Evolutionary conservation across 1,140 invertebrate genomes (phyloP).

Genomic region (Chionoecetes opilio): DNA sequence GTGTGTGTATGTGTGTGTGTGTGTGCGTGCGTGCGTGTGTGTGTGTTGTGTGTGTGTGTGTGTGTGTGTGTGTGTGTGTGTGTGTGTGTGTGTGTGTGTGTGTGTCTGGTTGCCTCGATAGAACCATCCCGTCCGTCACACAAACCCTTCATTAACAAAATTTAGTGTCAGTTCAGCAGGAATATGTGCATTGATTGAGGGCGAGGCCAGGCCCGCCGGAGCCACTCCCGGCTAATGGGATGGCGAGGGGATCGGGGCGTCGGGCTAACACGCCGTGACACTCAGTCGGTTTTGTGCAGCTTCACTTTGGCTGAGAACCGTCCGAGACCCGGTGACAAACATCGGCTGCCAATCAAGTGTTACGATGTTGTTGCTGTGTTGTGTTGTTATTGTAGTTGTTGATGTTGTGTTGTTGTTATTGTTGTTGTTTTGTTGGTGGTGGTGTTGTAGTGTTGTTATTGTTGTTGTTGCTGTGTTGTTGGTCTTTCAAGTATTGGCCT

Average conservation of each 20-base stretch:
- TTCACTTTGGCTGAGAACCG: neutral
- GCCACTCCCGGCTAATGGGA: neutral
- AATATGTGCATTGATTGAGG: neutral
- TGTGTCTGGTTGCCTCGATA: neutral
- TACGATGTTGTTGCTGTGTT: too few relatives aligned
- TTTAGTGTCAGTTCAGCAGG: neutral
- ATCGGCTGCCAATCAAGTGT: neutral
- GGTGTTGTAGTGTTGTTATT: too few relatives aligned
- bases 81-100: neutral
- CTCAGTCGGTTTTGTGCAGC: conserved; percentile 1
- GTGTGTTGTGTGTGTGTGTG: neutral
- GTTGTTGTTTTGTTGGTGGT: too few relatives aligned
- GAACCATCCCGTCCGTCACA: neutral
- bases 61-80: neutral
- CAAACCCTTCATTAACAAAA: conserved; percentile 19
- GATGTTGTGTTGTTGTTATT: too few relatives aligned
- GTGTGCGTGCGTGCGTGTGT: neutral
- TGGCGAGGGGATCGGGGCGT: neutral
- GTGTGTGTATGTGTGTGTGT: neutral
- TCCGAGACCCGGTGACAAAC: neutral
- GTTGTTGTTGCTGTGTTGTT: too few relatives aligned
- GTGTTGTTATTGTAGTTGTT: too few relatives aligned
- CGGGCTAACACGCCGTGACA: neutral
- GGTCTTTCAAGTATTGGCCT: too few relatives aligned
- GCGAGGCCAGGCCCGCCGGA: neutral